A percentile compares a stretch with the other conserved stretches of the same genome.
These are phyloP conservation scores for Cercopithecus mona DNA, from an alignment of 2,113 vertebrate genomes.

Conservation along the genomic window DNA sequence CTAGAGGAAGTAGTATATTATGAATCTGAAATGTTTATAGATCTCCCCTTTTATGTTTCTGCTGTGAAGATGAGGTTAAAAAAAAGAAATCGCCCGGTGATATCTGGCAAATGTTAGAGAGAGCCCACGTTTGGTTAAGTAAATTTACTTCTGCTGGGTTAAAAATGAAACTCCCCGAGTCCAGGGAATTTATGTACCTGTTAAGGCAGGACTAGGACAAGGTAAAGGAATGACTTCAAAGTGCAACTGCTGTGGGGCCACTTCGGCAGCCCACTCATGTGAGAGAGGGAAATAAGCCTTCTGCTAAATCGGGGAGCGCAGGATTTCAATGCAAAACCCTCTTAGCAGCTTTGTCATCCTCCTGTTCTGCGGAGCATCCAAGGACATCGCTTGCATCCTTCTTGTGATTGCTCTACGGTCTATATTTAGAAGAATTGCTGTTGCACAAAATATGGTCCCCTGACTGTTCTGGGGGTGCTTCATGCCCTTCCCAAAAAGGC, in stretches of 20 bases:
- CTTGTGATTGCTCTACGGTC: slow-evolving; percentile 43
- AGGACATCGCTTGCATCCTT: slow-evolving; percentile 52
- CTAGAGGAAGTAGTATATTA: slow-evolving; percentile 69
- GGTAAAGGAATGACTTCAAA: not conserved
- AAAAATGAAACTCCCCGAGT: not conserved
- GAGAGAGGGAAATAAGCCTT: not conserved
- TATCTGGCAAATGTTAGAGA: slow-evolving; percentile 76
- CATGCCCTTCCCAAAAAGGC: slow-evolving; percentile 27
- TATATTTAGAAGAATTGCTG: slow-evolving; percentile 69
- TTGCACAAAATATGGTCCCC: slow-evolving; percentile 60
- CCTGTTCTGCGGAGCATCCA: slow-evolving; percentile 59
- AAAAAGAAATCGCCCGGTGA: slow-evolving; percentile 62
- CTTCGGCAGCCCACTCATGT: not conserved
- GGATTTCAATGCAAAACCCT: slow-evolving; percentile 32
- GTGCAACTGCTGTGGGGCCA: not conserved
- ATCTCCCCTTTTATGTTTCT: slow-evolving; percentile 72
- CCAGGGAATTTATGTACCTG: not conserved
- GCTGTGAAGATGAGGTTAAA: slow-evolving; percentile 76
- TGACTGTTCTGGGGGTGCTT: slow-evolving; percentile 19
- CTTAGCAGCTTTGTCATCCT: slow-evolving; percentile 51
- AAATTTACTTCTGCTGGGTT: slow-evolving; percentile 38
- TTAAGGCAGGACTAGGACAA: not conserved
- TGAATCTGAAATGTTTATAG: slow-evolving; percentile 69
- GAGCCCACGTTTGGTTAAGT: slow-evolving; percentile 54
- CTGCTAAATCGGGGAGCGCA: slow-evolving; percentile 53